Conservation (phyloP, 2,888 invertebrate species). For the Phalera bucephala region DNA sequence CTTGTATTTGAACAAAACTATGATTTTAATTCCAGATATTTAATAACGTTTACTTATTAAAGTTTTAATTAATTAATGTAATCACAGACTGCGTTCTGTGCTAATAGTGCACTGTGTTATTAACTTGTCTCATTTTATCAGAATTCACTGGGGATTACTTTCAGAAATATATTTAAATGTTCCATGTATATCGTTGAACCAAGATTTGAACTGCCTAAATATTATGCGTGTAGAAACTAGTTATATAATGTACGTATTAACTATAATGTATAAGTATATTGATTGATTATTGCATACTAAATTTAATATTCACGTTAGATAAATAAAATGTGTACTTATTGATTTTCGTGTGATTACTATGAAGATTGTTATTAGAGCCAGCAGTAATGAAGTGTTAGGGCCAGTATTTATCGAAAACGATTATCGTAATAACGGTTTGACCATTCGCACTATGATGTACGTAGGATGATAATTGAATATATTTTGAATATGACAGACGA, state of each 20-base stretch:
- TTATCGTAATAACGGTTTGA: constrained; percentile 10
- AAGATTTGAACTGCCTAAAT: constrained; percentile 32
- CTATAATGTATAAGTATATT: constrained; percentile 46
- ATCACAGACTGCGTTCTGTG: constrained; percentile 8
- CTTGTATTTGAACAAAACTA: too few species aligned
- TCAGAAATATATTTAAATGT: constrained; percentile 2
- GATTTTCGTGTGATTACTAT: constrained; percentile 26
- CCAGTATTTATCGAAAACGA: constrained; percentile 9
- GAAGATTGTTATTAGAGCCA: constrained; percentile 32
- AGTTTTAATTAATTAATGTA: neutral
- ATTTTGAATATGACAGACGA: constrained; percentile 47
- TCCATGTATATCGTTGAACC: too few species aligned
- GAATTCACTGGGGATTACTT: constrained; percentile 13
- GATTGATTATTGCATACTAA: constrained; percentile 50
- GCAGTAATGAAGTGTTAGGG: constrained; percentile 17
- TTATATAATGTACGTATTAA: constrained; percentile 29
- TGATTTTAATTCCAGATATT: too few species aligned
- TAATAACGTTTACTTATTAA: too few species aligned
- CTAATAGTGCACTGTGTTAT: too few species aligned
- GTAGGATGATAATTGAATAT: constrained; percentile 42
- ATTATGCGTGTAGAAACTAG: constrained; percentile 48
- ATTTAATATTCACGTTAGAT: constrained; percentile 34
- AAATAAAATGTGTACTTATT: constrained; percentile 28
- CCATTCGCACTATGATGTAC: constrained; percentile 22
- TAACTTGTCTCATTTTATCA: constrained; percentile 4